Conservation (phyloP, 2,113 vertebrate species). For the Neoarius graeffei region DNA sequence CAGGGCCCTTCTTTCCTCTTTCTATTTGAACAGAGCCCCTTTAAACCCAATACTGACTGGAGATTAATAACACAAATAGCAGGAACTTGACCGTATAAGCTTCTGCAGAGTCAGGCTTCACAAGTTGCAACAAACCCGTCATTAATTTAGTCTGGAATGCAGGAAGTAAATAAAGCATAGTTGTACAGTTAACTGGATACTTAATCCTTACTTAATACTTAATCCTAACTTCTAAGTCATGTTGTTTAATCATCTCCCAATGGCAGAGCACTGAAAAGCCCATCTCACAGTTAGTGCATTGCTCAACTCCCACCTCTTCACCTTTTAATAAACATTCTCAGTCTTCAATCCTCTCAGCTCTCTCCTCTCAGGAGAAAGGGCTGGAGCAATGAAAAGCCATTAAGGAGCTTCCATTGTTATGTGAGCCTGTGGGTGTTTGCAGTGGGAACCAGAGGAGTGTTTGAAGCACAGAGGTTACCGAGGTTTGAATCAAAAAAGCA, state of each 20-base stretch:
- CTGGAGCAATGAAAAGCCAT: constrained; percentile 39
- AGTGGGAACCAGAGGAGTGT: constrained; percentile 9
- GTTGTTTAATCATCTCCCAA: background rate
- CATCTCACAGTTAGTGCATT: background rate
- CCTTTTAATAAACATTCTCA: constrained; percentile 48
- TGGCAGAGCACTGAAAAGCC: background rate
- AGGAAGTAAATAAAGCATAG: background rate
- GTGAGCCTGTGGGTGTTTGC: background rate
- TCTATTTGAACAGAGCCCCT: constrained; percentile 43
- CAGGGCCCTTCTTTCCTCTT: constrained; percentile 30
- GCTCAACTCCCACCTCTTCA: constrained; percentile 25
- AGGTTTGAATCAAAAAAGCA: background rate
- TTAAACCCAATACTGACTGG: constrained; percentile 33
- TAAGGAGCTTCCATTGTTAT: constrained; percentile 35
- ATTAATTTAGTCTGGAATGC: constrained; percentile 5
- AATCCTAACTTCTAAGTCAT: background rate
- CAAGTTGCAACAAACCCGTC: background rate
- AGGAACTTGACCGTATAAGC: constrained; percentile 32
- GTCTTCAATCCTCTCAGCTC: constrained; percentile 34
- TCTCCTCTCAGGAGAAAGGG: constrained; percentile 24
- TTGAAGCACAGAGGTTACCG: constrained; percentile 10
- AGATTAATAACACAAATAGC: constrained; percentile 36
- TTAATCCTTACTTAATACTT: background rate
- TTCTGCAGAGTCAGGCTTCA: constrained; percentile 12
- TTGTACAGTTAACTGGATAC: constrained; percentile 5